phyloP scores from a whole-genome alignment of 2,888 invertebrate genomes.

The Pomacea canaliculata region DNA sequence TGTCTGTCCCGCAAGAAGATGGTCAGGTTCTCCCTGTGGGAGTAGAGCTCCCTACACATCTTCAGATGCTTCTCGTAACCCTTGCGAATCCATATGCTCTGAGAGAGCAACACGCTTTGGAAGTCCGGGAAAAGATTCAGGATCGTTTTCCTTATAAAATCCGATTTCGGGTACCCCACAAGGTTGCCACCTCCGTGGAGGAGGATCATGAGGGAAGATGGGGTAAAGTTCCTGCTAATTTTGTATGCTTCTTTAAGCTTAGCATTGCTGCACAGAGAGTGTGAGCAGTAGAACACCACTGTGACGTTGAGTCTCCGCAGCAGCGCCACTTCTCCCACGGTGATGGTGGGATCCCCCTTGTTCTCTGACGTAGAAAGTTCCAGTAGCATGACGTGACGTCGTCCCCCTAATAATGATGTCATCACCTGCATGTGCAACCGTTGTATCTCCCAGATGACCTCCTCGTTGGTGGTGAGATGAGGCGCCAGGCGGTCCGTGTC shows the following conservation, averaged over 20 bases:
- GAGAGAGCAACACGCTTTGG: constrained; percentile 23
- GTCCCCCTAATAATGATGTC: constrained; percentile 19
- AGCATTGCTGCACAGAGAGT: neutral
- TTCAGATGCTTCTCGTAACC: neutral
- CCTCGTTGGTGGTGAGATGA: constrained; percentile 21
- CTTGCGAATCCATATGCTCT: constrained; percentile 21
- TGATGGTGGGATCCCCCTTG: constrained; percentile 39
- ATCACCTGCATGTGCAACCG: constrained; percentile 33
- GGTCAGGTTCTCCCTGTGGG: constrained; percentile 19
- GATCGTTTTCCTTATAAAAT: constrained; percentile 12
- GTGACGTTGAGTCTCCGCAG: constrained; percentile 23
- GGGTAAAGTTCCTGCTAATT: constrained; percentile 13
- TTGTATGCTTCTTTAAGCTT: neutral
- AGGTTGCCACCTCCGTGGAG: constrained; percentile 40
- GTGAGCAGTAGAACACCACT: constrained; percentile 28
- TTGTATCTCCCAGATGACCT: constrained; percentile 33
- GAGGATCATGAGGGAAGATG: constrained; percentile 28
- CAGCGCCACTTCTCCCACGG: constrained; percentile 29
- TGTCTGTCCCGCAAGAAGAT: constrained; percentile 33
- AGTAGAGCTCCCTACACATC: constrained; percentile 3
- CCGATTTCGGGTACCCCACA: constrained; percentile 22
- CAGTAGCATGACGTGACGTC: constrained; percentile 35
- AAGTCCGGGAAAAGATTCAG: constrained; percentile 12
- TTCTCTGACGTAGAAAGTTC: constrained; percentile 35
- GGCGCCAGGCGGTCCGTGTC: constrained; percentile 12